Evolutionary conservation across 2,888 invertebrate species (phyloP).

Genomic region (Rhyacophila evoluta): DNA sequence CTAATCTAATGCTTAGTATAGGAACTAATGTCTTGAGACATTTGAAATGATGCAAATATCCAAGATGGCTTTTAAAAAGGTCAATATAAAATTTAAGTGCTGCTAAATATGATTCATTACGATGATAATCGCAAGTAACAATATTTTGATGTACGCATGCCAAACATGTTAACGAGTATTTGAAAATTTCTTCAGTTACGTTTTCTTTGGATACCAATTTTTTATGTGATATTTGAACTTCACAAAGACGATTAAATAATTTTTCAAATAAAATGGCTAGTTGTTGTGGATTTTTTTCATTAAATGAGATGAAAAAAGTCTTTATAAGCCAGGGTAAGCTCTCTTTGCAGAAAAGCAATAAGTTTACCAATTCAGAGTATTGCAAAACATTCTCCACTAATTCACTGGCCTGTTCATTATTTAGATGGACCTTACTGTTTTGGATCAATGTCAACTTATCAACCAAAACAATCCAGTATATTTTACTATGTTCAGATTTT

Average conservation of each 20-base stretch:
- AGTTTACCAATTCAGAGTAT: conserved; percentile 28
- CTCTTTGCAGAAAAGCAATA: conserved; percentile 36
- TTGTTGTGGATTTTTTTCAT: conserved; percentile 20
- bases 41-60: conserved; percentile 31
- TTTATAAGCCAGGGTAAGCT: conserved; percentile 45
- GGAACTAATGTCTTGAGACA: not conserved
- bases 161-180: conserved; percentile 37
- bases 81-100: conserved; percentile 35
- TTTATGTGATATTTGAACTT: conserved; percentile 8
- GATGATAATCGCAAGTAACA: conserved; percentile 25
- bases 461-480: conserved; percentile 46
- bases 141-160: conserved; percentile 41
- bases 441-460: conserved; percentile 35
- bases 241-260: conserved; percentile 33
- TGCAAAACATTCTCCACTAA: conserved; percentile 29
- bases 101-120: not conserved
- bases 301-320: conserved; percentile 39
- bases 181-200: conserved; percentile 36
- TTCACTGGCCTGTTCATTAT: not conserved
- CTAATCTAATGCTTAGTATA: conserved; percentile 29
- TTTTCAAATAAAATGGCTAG: conserved; percentile 37
- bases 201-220: conserved; percentile 9
- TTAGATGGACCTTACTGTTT: not conserved
- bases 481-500: conserved; percentile 35
- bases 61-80: conserved; percentile 29